phyloP scores from a whole-genome alignment of 2,888 invertebrate species.

The Miltochrista miniata region DNA sequence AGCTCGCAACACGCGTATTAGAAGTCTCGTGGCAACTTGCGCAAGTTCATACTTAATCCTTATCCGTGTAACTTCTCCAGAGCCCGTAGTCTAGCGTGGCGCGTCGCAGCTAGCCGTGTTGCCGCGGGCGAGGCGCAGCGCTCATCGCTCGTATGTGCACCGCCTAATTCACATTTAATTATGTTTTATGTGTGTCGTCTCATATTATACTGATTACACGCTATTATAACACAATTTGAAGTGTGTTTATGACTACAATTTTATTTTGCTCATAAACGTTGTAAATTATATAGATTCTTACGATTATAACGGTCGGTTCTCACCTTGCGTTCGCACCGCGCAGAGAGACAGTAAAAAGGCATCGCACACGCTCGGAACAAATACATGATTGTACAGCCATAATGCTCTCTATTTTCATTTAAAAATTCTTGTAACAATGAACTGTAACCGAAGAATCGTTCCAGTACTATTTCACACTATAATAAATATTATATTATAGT shows the following conservation, averaged over 20 bases:
- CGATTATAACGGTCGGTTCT: constrained; percentile 24
- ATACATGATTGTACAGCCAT: neutral
- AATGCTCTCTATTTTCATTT: too few species aligned
- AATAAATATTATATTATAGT: too few species aligned
- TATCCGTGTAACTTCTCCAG: constrained; percentile 27
- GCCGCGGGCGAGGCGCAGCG: neutral
- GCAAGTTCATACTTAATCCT: constrained; percentile 23
- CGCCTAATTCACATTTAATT: constrained; percentile 43
- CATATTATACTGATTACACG: constrained; percentile 17
- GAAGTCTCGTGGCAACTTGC: constrained; percentile 8
- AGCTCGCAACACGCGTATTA: constrained; percentile 4
- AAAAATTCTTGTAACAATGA: too few species aligned
- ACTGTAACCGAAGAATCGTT: too few species aligned
- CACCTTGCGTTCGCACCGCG: constrained; percentile 11
- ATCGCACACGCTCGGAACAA: neutral
- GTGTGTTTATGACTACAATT: constrained; percentile 20
- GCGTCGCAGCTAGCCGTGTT: neutral
- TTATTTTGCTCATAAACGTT: constrained; percentile 13
- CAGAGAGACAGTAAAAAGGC: neutral
- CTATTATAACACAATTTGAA: constrained; percentile 16
- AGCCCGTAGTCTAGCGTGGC: constrained; percentile 19
- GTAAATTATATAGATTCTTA: constrained; percentile 18
- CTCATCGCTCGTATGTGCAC: constrained; percentile 9
- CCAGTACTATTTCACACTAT: too few species aligned
- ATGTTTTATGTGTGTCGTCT: constrained; percentile 16